Percentiles rank a stretch among this genome's conserved stretches.
Conservation (phyloP, 2,888 invertebrate species). For the Habrosyne pyritoides region DNA sequence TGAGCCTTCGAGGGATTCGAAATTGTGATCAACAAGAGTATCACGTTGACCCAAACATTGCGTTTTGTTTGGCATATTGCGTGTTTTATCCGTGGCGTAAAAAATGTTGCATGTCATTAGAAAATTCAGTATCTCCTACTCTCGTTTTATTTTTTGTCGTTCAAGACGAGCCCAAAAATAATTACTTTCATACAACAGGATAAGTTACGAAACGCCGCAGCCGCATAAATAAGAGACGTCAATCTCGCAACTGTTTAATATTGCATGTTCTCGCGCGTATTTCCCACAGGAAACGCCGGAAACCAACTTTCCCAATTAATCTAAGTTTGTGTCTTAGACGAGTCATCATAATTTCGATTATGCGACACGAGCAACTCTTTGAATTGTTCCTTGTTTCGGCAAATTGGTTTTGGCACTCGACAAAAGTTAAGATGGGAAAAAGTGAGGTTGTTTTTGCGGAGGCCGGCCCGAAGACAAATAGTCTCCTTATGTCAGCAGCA, state of each 20-base stretch:
- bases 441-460: constrained; percentile 42
- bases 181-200: background rate
- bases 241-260: background rate
- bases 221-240: background rate
- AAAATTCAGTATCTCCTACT: too few relatives aligned
- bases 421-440: constrained; percentile 40
- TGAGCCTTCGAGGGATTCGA: too few relatives aligned
- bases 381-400: constrained; percentile 23
- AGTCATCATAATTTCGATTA: constrained; percentile 14
- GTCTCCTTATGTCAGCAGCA: constrained; percentile 41
- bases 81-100: too few relatives aligned
- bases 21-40: too few relatives aligned
- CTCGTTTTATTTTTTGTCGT: too few relatives aligned
- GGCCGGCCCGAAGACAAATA: constrained; percentile 42
- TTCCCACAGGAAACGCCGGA: constrained; percentile 13
- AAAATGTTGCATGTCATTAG: too few relatives aligned
- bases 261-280: constrained; percentile 15
- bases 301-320: constrained; percentile 41
- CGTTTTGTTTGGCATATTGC: too few relatives aligned
- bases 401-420: constrained; percentile 33
- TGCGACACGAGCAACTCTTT: constrained; percentile 23
- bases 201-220: background rate
- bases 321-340: constrained; percentile 25
- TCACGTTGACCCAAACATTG: too few relatives aligned
- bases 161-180: background rate